A percentile compares a stretch with the other conserved stretches of the same genome.
These are phyloP conservation scores for Sarcophaga caerulescens DNA, from an alignment of 2,888 invertebrate species.

Conservation along the genomic window DNA sequence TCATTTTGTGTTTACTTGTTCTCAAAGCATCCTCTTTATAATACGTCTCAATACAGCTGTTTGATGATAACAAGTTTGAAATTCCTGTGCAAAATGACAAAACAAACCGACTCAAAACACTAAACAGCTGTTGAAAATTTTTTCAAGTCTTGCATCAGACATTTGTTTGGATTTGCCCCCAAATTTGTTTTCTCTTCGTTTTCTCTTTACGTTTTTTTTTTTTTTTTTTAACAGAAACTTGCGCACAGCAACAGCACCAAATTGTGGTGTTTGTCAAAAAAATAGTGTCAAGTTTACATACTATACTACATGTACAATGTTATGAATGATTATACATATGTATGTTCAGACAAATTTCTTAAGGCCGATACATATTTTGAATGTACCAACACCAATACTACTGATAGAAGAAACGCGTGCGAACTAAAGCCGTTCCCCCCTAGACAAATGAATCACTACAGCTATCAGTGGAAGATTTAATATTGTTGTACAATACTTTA, in stretches of 20 bases:
- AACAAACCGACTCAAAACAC: neutral
- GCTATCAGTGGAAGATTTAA: neutral
- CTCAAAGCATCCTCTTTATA: neutral
- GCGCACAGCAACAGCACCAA: conserved; percentile 31
- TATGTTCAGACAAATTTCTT: neutral
- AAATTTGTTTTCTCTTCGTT: conserved; percentile 11
- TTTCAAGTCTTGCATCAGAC: conserved; percentile 74
- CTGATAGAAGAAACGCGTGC: neutral
- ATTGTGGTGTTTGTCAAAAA: neutral
- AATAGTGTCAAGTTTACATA: conserved; percentile 19
- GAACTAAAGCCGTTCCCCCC: neutral
- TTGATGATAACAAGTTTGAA: neutral
- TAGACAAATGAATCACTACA: neutral
- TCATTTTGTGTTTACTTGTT: neutral
- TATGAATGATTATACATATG: neutral
- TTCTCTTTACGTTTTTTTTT: neutral
- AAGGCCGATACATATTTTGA: neutral
- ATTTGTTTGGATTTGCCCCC: conserved; percentile 51
- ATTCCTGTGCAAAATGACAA: too few relatives aligned
- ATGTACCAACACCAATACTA: neutral
- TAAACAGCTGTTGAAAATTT: conserved; percentile 69
- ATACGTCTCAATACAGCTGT: neutral
- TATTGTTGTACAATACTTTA: neutral
- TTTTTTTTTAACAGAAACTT: conserved; percentile 9
- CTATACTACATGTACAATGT: neutral